Evolutionary conservation across 2,888 invertebrate species (phyloP).

Genomic region (Fragum fragum): DNA sequence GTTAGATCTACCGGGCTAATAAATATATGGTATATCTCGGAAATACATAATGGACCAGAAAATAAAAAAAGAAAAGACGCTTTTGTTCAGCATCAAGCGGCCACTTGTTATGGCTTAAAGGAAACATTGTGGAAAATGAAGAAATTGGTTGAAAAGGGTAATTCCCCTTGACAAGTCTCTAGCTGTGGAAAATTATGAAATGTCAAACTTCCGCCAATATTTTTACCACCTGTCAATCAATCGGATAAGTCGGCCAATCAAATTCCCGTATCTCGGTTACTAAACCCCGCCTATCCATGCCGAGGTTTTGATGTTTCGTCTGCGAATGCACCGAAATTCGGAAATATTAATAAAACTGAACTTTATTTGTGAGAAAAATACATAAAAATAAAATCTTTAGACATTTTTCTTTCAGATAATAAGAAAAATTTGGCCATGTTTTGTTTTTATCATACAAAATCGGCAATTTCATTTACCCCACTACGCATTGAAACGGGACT

Average conservation of each 20-base stretch:
- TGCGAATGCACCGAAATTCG: slow-evolving; percentile 42
- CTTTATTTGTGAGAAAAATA: not conserved
- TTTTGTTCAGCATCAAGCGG: no score
- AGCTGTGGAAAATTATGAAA: not conserved
- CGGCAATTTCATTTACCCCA: slow-evolving; percentile 39
- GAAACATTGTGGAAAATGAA: no score
- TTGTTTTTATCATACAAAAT: not conserved
- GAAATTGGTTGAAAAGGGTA: no score
- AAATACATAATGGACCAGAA: no score
- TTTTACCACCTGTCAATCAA: slow-evolving; percentile 51
- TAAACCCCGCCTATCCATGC: slow-evolving; percentile 61
- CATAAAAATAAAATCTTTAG: not conserved
- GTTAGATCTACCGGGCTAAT: no score
- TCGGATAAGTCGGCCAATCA: slow-evolving; percentile 47
- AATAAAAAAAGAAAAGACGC: no score
- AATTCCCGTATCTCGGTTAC: not conserved
- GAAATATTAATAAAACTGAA: slow-evolving; percentile 2
- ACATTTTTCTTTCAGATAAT: not conserved
- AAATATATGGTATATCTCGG: no score
- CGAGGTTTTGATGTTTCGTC: slow-evolving; percentile 51
- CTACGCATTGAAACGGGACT: slow-evolving; percentile 37
- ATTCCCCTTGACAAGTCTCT: slow-evolving; percentile 2
- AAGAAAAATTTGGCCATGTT: no score
- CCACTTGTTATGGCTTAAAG: no score
- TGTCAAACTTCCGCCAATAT: slow-evolving; percentile 14